A percentile compares a stretch with the other conserved stretches of the same genome.
Conservation (phyloP, 1,140 invertebrate genomes). For the Hypothenemus hampei region DNA sequence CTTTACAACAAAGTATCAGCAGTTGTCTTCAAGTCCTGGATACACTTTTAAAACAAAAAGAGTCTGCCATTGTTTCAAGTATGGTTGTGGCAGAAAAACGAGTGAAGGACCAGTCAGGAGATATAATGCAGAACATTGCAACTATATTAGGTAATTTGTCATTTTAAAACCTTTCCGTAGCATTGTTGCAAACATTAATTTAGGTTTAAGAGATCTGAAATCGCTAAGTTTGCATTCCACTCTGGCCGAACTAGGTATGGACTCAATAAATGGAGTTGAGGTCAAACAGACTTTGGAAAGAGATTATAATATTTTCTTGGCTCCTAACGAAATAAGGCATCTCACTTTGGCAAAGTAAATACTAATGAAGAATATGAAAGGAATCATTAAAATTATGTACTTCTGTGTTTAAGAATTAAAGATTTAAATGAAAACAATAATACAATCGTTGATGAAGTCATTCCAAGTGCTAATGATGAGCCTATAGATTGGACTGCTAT, state of each 20-base stretch:
- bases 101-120: constrained; percentile 50
- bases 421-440: not conserved
- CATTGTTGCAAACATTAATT: constrained; percentile 1
- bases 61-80: constrained; percentile 64
- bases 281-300: constrained; percentile 64
- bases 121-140: constrained; percentile 59
- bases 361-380: not conserved
- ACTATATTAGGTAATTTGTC: constrained; percentile 52
- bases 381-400: not conserved
- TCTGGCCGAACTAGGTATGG: constrained; percentile 80
- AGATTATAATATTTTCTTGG: constrained; percentile 58
- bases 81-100: constrained; percentile 74
- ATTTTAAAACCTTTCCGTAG: no score
- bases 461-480: not conserved
- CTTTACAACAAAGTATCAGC: constrained; percentile 76
- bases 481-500: not conserved
- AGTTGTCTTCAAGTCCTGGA: constrained; percentile 69
- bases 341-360: constrained; percentile 38
- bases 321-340: constrained; percentile 56
- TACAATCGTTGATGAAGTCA: not conserved
- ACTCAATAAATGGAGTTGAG: constrained; percentile 85
- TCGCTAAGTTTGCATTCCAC: constrained; percentile 57
- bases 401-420: not conserved
- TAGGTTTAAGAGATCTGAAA: constrained; percentile 27
- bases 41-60: constrained; percentile 60